Evolutionary conservation across 2,797 vertebrate genomes (phyloP).

Genomic region (Danio jaintianensis): DNA sequence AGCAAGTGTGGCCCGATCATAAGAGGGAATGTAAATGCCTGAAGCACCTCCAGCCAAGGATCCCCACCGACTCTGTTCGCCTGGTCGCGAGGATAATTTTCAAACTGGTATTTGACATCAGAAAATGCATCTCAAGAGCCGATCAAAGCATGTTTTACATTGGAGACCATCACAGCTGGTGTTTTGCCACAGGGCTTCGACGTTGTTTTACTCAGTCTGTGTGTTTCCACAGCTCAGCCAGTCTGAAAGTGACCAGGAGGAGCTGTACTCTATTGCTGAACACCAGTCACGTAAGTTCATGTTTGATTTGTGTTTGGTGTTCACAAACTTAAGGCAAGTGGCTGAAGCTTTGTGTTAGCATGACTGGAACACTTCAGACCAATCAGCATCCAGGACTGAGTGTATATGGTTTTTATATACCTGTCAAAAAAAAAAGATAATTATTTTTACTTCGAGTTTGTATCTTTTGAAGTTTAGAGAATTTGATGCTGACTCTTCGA

Average conservation of each 20-base stretch:
- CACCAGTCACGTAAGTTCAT: constrained; percentile 90
- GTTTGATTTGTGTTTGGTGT: background rate
- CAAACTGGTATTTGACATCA: constrained; percentile 80
- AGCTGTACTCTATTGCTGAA: constrained; percentile 85
- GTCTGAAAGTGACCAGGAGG: constrained; percentile 76
- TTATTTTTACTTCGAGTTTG: too few species aligned
- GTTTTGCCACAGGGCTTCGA: background rate
- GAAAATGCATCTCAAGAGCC: background rate
- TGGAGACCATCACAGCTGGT: background rate
- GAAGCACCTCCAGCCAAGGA: constrained; percentile 79
- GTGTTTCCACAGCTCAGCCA: constrained; percentile 77
- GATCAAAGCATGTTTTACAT: background rate
- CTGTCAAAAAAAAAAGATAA: background rate
- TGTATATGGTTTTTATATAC: background rate
- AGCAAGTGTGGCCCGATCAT: constrained; percentile 87
- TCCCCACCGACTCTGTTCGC: constrained; percentile 91
- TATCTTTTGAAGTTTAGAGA: background rate
- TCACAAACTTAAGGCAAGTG: background rate
- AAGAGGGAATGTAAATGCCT: constrained; percentile 91
- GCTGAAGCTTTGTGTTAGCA: background rate
- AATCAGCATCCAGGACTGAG: background rate
- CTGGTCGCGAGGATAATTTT: constrained; percentile 89
- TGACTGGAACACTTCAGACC: background rate
- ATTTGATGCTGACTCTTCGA: background rate
- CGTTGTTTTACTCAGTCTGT: background rate